Evolutionary conservation across 2,113 vertebrate genomes (phyloP).

Genomic region (Sapajus apella): DNA sequence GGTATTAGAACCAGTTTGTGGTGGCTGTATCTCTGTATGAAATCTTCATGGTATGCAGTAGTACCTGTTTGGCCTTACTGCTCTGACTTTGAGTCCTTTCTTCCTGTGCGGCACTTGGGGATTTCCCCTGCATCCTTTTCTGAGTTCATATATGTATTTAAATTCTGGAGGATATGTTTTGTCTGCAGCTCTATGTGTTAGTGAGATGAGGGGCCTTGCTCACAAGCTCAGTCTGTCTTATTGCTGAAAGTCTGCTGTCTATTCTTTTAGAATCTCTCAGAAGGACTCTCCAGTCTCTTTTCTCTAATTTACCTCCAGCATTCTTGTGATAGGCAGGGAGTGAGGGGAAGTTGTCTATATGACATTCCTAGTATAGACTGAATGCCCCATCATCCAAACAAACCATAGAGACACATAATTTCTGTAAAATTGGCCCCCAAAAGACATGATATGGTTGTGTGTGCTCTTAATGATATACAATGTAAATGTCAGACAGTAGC

Average conservation of each 20-base stretch:
- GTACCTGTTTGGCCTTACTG: not conserved
- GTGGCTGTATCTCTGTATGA: not conserved
- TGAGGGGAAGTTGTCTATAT: not conserved
- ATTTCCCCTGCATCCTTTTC: constrained; percentile 26
- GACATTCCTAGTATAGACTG: constrained; percentile 73
- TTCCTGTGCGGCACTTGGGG: not conserved
- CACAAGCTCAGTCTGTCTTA: constrained; percentile 14
- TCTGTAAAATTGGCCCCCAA: constrained; percentile 78
- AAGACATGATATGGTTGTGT: constrained; percentile 78
- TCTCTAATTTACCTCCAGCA: constrained; percentile 54
- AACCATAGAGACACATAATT: constrained; percentile 77
- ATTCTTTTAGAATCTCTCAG: constrained; percentile 33
- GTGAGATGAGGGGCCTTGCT: not conserved
- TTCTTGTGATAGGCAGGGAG: constrained; percentile 59
- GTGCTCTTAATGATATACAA: constrained; percentile 83
- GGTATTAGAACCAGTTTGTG: not conserved
- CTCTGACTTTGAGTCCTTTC: not conserved
- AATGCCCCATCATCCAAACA: constrained; percentile 77
- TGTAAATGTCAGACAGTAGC: constrained; percentile 83
- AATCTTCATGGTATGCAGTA: not conserved
- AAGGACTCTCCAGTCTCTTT: constrained; percentile 31
- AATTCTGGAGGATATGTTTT: not conserved
- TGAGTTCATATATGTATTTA: constrained; percentile 11
- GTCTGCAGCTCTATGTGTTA: not conserved
- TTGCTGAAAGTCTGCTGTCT: not conserved